phyloP scores from a whole-genome alignment of 1,140 invertebrate genomes.

The Aphis gossypii region DNA sequence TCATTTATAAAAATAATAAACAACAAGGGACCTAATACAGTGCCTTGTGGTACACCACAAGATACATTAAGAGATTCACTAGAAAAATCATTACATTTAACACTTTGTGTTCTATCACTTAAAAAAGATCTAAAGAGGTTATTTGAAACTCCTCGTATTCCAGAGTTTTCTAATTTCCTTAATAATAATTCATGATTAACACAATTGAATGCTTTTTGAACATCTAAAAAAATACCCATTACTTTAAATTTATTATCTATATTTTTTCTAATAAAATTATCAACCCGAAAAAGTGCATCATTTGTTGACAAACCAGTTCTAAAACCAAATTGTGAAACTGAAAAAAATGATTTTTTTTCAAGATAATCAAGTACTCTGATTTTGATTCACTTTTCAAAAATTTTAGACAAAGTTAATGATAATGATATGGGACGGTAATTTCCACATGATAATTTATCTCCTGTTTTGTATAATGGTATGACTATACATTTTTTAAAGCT shows the following conservation, averaged over 20 bases:
- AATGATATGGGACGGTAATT: neutral
- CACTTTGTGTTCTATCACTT: neutral
- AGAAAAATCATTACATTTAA: neutral
- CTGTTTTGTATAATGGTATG: neutral
- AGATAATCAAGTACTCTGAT: neutral
- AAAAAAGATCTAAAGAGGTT: neutral
- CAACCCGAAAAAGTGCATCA: neutral
- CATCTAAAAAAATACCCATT: no score
- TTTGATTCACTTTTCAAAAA: neutral
- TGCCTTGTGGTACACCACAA: no score
- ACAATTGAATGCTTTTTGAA: no score
- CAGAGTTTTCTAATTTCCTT: neutral
- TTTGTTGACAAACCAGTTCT: neutral
- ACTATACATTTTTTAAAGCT: neutral
- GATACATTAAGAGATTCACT: neutral
- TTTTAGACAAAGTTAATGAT: neutral
- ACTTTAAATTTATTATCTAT: neutral
- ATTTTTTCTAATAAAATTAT: neutral
- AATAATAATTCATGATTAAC: neutral
- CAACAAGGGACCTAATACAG: no score
- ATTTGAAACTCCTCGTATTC: neutral
- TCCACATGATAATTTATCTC: neutral
- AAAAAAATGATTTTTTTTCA: neutral
- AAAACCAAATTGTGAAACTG: neutral
- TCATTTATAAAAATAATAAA: no score